Evolutionary conservation across 1,140 invertebrate species (phyloP).

Genomic region (Camponotus vicinus): DNA sequence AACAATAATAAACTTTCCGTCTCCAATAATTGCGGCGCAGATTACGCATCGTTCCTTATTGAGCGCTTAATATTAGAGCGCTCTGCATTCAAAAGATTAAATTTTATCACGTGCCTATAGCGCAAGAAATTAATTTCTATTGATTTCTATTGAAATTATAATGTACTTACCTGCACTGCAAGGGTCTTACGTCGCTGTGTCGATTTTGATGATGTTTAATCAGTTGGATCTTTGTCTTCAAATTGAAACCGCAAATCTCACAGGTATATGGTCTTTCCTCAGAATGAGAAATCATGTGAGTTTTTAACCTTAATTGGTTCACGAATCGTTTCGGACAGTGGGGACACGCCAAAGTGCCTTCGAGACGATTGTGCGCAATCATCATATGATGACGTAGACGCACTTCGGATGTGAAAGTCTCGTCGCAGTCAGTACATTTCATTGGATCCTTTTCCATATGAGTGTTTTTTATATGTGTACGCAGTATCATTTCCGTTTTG

Average conservation of each 20-base stretch:
- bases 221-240: slow-evolving; percentile 85
- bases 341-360: slow-evolving; percentile 83
- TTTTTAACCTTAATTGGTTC: slow-evolving; percentile 84
- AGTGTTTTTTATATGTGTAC: slow-evolving; percentile 84
- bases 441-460: slow-evolving; percentile 84
- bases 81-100: background rate
- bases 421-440: slow-evolving; percentile 83
- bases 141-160: background rate
- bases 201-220: slow-evolving; percentile 85
- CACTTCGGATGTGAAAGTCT: slow-evolving; percentile 82
- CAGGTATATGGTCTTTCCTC: slow-evolving; percentile 83
- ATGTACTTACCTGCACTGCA: slow-evolving; percentile 77
- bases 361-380: slow-evolving; percentile 82
- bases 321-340: slow-evolving; percentile 85
- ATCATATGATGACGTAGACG: slow-evolving; percentile 85
- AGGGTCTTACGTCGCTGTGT: slow-evolving; percentile 83
- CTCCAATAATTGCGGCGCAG: too few relatives aligned
- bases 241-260: slow-evolving; percentile 83
- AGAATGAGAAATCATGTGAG: slow-evolving; percentile 85
- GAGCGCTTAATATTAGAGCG: too few relatives aligned
- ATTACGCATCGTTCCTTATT: too few relatives aligned
- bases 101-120: too few relatives aligned
- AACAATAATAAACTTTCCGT: too few relatives aligned
- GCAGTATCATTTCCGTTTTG: slow-evolving; percentile 84
- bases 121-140: background rate